Evolutionary conservation across 2,888 invertebrate species (phyloP), one percentile per base, ranked within the genome.

Genomic region (Sclerodermus sp.): DNA sequence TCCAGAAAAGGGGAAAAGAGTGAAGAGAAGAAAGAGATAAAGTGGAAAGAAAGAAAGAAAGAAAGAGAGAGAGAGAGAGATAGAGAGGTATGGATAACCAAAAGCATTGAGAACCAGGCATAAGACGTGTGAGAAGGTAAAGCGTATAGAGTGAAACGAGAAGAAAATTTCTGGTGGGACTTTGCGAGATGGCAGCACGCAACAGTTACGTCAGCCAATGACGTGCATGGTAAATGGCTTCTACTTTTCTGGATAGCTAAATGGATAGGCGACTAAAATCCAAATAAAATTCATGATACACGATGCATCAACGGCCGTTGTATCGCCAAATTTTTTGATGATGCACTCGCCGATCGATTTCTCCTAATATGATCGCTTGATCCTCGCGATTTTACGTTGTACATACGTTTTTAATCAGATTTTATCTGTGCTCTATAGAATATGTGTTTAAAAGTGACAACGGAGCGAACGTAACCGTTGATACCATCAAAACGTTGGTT

Each of bases 211-310:
- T 66, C 66, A 64, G 53, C 49, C 46, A 54, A 66, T 55, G 64
- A 64, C 54, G 60, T 62, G 62, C 59, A 59, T 64, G 63, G 63
- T 68, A 62, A 70, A 71, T 71, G 68, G 71, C 70, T 68, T 64
- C 67, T 64, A 61, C 64, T 66, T 66, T 57, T 64, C 60, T 62
- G 65, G 61, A 60, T 64, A 61, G 39, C 58, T 60, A 64, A 62
- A 71, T 67, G 70, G 67, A 62, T 68, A 62, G 66, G 65, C 57
- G 62, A 65, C 64, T 68, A 59, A 62, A 65, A 69, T 72, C 68
- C 82, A 82, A 79, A 82, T 81, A 79, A 82, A 81, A 83, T 82
- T 80, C 78, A 83, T 83, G 83, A 82, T 80, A 79, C 74, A 83
- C 83, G 83, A 82, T 79, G 81, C 81, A 79, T 82, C 81, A 79